Evolutionary conservation across 2,797 vertebrate species (phyloP), one percentile per base, ranked within the genome.

Genomic region (Rhinella marina): DNA sequence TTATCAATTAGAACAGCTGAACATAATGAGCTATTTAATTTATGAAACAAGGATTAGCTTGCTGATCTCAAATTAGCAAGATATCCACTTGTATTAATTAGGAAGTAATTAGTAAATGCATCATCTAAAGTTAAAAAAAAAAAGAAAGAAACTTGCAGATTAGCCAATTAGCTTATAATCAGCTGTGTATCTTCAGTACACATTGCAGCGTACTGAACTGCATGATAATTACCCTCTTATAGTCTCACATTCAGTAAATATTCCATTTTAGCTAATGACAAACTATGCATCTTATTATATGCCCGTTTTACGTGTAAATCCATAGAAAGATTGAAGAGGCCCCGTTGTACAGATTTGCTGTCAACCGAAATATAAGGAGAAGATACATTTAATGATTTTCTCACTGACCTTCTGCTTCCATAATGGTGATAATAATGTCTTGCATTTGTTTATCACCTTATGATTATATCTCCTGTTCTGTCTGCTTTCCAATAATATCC

Each of bases 31-130:
- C n/a, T 59, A 75, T 88, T 85, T 62, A 81, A 88, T 80, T 85
- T 88, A 81, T 85, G 66, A 85, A 81, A 88, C 52, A 50, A 70
- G 82, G 56, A 88, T 81, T 73, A 81, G 66, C 48, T 81, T 85
- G 82, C 82, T 88, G 66, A 62, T 80, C 81, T 88, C 56, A 88
- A 84, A 78, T 85, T 85, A 80, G 82, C 77, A 85, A 77, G 32
- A 81, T 81, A 81, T 83, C 66, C 66, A 88, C 87, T 88, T 88
- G 78, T 81, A 85, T 88, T 88, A 88, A 88, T 88, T 81, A 85
- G 66, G 66, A 88, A 88, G 79, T 85, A 88, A 88, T 85, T 75
- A 85, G 82, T 56, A 88, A 83, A 88, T 88, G 87, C 64, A 88
- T 84, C 75, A 84, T 84, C 81, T 88, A 72, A 64, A 57, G 64